Base-by-base conservation (phyloP, 2,113 vertebrate species). In the Hipposideros armiger region DNA sequence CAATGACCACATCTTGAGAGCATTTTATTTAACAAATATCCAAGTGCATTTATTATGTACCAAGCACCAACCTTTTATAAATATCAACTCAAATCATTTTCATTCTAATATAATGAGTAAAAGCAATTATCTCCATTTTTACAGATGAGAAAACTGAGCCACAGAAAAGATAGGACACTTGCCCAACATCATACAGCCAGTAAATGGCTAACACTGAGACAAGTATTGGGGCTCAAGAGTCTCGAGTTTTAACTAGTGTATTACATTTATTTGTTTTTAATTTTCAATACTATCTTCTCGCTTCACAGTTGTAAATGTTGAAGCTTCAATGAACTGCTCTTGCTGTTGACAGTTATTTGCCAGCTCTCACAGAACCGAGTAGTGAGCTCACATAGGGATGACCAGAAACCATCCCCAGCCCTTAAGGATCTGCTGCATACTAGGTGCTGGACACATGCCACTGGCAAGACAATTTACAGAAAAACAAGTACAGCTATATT, bases 81-180 rank as follows among this genome's bases (percentile, higher is more conserved):
- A 87, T 60, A 82, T 4, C 47, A n/a, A 45, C 26, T 52, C 11
- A 94, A 84, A 73, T 89, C 42, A 84, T 66, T 96, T 91, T 87
- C 42, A 87, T 36, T 87, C n/a, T 81, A 76, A 78, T 80, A 47
- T 87, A 95, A 76, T 28, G 54, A 87, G 36, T 76, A 91, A 58
- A 77, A 81, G 66, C 7, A 17, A 32, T 84, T 66, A 52, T 32
- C 4, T 22, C 11, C 10, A 36, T 22, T 77, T 95, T 88, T 77
- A 92, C 24, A 92, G 66, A 77, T 45, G 56, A 97, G 70, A 87
- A 93, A 73, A 90, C 50, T 15, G 54, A 96, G 19, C 17, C 19
- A 69, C 26, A 72, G 14, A 50, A 96, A 62, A 14, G 7, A 45
- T 52, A 58, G 6, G 67, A 62, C 20, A 54, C 6, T 5, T 69